Conservation (phyloP, 2,888 invertebrate genomes). For the Endomychus coccineus region DNA sequence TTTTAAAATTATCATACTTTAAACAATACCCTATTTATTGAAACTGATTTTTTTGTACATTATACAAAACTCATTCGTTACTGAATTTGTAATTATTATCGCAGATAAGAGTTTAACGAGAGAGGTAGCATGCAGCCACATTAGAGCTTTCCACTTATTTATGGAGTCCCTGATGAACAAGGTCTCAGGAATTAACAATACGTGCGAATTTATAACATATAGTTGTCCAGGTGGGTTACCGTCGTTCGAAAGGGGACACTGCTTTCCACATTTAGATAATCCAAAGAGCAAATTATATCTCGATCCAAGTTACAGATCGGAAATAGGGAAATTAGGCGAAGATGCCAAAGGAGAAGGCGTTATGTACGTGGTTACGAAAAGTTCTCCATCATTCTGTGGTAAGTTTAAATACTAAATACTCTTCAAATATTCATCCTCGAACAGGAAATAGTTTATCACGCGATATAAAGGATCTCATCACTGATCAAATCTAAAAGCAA, state of each 20-base stretch:
- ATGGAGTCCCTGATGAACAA: constrained; percentile 46
- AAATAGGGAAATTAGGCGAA: constrained; percentile 40
- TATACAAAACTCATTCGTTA: neutral
- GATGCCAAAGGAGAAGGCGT: constrained; percentile 45
- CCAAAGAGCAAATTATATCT: constrained; percentile 32
- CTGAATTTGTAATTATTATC: constrained; percentile 2
- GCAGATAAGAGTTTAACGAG: constrained; percentile 32
- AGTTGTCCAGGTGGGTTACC: constrained; percentile 48
- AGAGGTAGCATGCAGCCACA: constrained; percentile 52
- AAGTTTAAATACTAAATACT: constrained; percentile 25
- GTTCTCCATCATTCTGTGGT: constrained; percentile 50
- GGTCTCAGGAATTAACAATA: constrained; percentile 24
- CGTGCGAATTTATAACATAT: constrained; percentile 49
- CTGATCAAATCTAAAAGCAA: too few species aligned
- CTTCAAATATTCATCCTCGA: too few species aligned
- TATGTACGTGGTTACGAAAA: constrained; percentile 49
- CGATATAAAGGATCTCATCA: too few species aligned
- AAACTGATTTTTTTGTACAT: too few species aligned
- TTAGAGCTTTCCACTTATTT: constrained; percentile 50
- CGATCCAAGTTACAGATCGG: constrained; percentile 29
- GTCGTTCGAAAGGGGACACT: constrained; percentile 47
- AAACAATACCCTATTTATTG: too few species aligned
- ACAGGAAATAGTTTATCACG: too few species aligned
- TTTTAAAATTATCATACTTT: too few species aligned
- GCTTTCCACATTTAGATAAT: constrained; percentile 45